Evolutionary conservation across 2,113 vertebrate genomes (phyloP), one percentile per base, ranked within the genome.

Genomic region (Rutilus rutilus): DNA sequence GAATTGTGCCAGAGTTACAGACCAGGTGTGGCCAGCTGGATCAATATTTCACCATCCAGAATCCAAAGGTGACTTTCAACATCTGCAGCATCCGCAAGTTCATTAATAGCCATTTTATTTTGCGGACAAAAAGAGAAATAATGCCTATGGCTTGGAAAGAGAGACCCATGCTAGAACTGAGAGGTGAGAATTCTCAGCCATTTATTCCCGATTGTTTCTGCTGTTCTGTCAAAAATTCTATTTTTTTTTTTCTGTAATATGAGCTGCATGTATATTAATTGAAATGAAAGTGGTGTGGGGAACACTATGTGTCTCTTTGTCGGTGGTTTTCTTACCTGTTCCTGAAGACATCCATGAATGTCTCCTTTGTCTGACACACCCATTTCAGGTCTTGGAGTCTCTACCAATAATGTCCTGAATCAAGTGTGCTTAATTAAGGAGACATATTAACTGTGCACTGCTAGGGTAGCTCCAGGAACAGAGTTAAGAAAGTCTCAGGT

Each of bases 91-190:
- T 95, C 89, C 92, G 92, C 91, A 93, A 94, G 88, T 95, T 93
- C 89, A 95, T 94, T 92, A 94, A 92, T 86, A 95, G 93, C 86
- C 93, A 93, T n/a, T 96, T 96, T 91, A 93, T 95, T 79, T 93
- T 93, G 90, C 91, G 89, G 76, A 93, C 94, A 25, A 91, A 88
- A 81, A 92, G 92, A 89, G 92, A 95, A 76, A 93, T 92, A 92
- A 93, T 94, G 91, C 92, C 93, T 75, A 87, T 93, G 83, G 93
- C 90, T 5, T 94, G 93, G 92, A 93, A 81, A 75, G 79, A 93
- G n/a, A 87, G 93, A 15, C 95, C 95, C 62, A 93, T 94, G 91
- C 84, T 95, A 3, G 92, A 95, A 87, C 89, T 94, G 21, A 92
- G 91, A 95, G 93, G 92, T 93, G 90, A 45, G 71, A 93, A 71